These are phyloP conservation scores for Baryphthengus martii DNA, from an alignment of 2,113 vertebrate genomes.

Conservation along the genomic window DNA sequence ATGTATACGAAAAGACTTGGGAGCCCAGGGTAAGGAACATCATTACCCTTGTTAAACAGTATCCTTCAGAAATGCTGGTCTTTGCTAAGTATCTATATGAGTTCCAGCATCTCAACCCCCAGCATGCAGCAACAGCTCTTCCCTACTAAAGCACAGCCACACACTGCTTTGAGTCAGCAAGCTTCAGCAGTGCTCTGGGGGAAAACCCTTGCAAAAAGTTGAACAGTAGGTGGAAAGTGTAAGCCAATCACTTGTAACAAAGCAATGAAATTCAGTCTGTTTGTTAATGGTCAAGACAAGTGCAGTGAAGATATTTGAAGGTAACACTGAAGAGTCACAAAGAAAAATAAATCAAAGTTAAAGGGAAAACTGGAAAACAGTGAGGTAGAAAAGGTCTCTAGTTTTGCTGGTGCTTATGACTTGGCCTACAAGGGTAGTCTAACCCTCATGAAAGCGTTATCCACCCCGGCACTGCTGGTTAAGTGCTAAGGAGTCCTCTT, in stretches of 20 bases:
- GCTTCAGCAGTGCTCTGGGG: not conserved
- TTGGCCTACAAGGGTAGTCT: not conserved
- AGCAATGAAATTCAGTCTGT: not conserved
- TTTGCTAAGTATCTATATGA: not conserved
- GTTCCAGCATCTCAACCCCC: not conserved
- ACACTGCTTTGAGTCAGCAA: not conserved
- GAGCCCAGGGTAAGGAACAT: not conserved
- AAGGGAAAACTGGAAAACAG: not conserved
- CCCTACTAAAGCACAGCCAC: not conserved
- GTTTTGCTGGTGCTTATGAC: not conserved
- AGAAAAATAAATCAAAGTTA: not conserved
- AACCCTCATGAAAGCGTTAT: not conserved
- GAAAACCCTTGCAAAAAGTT: not conserved
- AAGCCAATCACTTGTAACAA: not conserved
- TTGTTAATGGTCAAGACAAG: not conserved
- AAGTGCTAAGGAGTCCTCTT: not conserved
- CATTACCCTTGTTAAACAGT: not conserved
- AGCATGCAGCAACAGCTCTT: not conserved
- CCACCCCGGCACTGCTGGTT: not conserved
- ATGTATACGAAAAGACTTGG: not conserved
- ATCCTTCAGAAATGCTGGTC: not conserved
- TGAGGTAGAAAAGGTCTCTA: not conserved
- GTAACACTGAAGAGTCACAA: not conserved
- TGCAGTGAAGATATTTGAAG: rapidly evolving
- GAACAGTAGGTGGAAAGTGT: not conserved